A percentile compares a stretch with the other conserved stretches of the same genome.
phyloP scores from a whole-genome alignment of 2,888 invertebrate species.

The Drosophila diplacantha region DNA sequence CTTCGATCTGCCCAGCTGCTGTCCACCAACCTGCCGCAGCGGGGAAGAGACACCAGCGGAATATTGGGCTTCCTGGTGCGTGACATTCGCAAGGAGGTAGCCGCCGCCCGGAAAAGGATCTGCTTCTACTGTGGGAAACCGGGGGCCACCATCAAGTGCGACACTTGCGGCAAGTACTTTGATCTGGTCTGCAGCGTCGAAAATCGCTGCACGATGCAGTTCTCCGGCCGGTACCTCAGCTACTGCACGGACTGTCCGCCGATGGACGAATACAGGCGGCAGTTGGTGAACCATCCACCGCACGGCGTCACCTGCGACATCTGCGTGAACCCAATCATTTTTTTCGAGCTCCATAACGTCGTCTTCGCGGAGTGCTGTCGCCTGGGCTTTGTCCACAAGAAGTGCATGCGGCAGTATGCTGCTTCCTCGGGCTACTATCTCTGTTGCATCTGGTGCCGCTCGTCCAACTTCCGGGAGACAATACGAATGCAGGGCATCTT shows the following conservation, averaged over 20 bases:
- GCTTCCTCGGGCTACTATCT: conserved; percentile 74
- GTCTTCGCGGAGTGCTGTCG: conserved; percentile 70
- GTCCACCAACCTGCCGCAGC: conserved; percentile 84
- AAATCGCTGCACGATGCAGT: conserved; percentile 59
- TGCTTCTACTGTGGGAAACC: conserved; percentile 63
- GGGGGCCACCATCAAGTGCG: conserved; percentile 66
- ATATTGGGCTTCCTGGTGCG: conserved; percentile 85
- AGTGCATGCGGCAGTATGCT: conserved; percentile 72
- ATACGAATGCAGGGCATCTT: conserved; percentile 69
- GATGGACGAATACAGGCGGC: conserved; percentile 43
- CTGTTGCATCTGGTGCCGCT: conserved; percentile 73
- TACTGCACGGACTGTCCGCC: conserved; percentile 68
- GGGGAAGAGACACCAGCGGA: conserved; percentile 84
- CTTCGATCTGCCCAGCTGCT: conserved; percentile 80
- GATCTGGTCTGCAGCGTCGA: conserved; percentile 65
- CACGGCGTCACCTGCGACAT: conserved; percentile 58
- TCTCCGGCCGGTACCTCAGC: conserved; percentile 61
- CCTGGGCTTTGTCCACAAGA: conserved; percentile 68
- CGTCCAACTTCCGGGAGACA: conserved; percentile 61
- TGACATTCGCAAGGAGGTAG: conserved; percentile 85
- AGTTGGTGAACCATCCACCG: conserved; percentile 33
- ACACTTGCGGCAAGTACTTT: conserved; percentile 61
- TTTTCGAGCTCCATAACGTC: conserved; percentile 31
- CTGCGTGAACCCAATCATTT: conserved; percentile 50
- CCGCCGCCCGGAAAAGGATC: conserved; percentile 73